Percentiles rank a stretch among this genome's conserved stretches.
phyloP scores from a whole-genome alignment of 2,888 invertebrate genomes.

The Neria commutata region DNA sequence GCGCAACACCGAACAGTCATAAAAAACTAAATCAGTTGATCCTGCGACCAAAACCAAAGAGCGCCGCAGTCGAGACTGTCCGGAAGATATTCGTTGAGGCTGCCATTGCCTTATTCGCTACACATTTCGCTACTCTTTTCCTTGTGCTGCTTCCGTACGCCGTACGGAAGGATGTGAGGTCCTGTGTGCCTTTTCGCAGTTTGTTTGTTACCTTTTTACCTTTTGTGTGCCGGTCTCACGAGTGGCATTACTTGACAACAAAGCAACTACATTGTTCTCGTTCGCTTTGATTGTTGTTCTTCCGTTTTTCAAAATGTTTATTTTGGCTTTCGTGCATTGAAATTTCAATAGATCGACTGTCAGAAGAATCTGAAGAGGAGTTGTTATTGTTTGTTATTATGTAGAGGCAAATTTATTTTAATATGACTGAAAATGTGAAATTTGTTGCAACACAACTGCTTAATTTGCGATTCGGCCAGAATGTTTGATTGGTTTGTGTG shows the following conservation, averaged over 20 bases:
- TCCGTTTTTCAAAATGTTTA: background rate
- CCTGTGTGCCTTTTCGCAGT: slow-evolving; percentile 44
- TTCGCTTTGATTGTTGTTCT: background rate
- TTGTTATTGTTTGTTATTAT: slow-evolving; percentile 48
- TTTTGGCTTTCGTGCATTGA: background rate
- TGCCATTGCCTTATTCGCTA: background rate
- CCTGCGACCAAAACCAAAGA: slow-evolving; percentile 43
- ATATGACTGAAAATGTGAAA: too few relatives aligned
- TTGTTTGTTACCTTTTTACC: slow-evolving; percentile 30
- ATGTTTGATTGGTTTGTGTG: too few relatives aligned
- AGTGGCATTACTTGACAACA: background rate
- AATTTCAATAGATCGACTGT: slow-evolving; percentile 14
- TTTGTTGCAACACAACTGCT: too few relatives aligned
- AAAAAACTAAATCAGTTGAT: slow-evolving; percentile 39
- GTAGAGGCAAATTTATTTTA: slow-evolving; percentile 42
- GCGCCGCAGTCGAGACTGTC: slow-evolving; percentile 9
- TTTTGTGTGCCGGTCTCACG: background rate
- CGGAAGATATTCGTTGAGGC: too few relatives aligned
- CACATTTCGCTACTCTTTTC: background rate
- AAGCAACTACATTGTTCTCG: background rate
- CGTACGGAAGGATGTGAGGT: background rate
- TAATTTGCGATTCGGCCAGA: too few relatives aligned
- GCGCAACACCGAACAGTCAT: slow-evolving; percentile 12
- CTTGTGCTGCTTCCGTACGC: background rate
- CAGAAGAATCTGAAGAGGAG: slow-evolving; percentile 6